Percentiles rank a stretch among this genome's conserved stretches.
These are phyloP conservation scores for Watsonalla cultraria DNA, from an alignment of 2,888 invertebrate genomes.

Conservation along the genomic window DNA sequence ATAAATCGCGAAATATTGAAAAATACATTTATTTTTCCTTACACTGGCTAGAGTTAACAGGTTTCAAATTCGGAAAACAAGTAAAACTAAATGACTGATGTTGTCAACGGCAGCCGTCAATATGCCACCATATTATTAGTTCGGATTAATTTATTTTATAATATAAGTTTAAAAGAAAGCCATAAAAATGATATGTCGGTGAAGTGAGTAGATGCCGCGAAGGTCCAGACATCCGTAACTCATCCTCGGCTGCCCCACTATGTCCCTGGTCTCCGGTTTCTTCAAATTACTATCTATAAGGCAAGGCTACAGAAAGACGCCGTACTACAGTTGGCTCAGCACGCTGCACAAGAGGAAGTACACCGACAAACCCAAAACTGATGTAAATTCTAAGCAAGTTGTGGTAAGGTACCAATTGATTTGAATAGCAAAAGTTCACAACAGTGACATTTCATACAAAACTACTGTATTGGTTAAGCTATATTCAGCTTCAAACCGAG, in stretches of 20 bases:
- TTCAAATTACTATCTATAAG: conserved; percentile 30
- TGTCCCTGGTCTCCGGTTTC: conserved; percentile 42
- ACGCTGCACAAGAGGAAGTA: conserved; percentile 23
- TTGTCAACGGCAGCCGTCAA: conserved; percentile 37
- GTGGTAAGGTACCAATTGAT: conserved; percentile 28
- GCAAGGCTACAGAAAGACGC: conserved; percentile 22
- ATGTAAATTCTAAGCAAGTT: conserved; percentile 39
- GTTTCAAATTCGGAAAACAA: conserved; percentile 34
- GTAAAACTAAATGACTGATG: conserved; percentile 6
- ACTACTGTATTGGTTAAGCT: too few species aligned
- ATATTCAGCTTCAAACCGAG: too few species aligned
- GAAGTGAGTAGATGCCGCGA: conserved; percentile 12
- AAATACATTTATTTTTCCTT: too few species aligned
- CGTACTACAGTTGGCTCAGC: conserved; percentile 17
- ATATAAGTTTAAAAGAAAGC: conserved; percentile 25
- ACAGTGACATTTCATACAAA: too few species aligned
- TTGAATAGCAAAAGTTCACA: neutral
- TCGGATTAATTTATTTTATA: conserved; percentile 22
- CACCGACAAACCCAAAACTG: conserved; percentile 44
- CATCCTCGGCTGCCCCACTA: conserved; percentile 39
- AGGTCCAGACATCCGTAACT: conserved; percentile 2
- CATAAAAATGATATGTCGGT: conserved; percentile 34
- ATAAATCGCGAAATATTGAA: neutral
- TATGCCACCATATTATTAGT: conserved; percentile 34
- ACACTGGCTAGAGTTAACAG: neutral